Conservation (phyloP, 2,113 vertebrate genomes). For the Thermophis baileyi region DNA sequence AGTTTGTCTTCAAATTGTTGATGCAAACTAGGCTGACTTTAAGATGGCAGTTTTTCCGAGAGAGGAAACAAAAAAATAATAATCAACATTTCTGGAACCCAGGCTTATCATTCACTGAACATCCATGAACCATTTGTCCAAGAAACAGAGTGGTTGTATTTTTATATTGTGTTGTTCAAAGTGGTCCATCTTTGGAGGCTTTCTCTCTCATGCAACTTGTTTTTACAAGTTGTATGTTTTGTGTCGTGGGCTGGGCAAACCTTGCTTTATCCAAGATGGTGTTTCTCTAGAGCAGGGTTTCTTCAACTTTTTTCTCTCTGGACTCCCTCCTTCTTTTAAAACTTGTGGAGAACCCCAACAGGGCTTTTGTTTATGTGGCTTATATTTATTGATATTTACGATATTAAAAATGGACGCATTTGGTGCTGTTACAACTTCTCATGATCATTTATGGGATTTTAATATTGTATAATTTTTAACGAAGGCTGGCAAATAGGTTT, state of each 20-base stretch:
- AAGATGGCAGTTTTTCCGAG: not conserved
- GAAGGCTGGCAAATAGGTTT: not conserved
- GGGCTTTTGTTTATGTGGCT: not conserved
- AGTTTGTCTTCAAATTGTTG: not conserved
- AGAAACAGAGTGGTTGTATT: not conserved
- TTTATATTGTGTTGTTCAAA: not conserved
- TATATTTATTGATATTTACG: not conserved
- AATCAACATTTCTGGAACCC: not conserved
- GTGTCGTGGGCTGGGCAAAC: not conserved
- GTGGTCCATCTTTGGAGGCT: not conserved
- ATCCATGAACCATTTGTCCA: constrained; percentile 1
- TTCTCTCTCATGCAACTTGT: not conserved
- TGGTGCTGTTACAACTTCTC: not conserved
- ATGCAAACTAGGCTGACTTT: constrained; percentile 14
- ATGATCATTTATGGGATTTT: not conserved
- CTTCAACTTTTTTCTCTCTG: not conserved
- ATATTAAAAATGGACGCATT: not conserved
- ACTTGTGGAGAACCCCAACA: not conserved
- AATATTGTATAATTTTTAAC: not conserved
- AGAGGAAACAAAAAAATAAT: not conserved
- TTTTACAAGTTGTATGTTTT: not conserved
- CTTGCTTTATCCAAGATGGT: not conserved
- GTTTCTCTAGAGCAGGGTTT: not conserved
- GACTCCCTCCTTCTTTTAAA: not conserved
- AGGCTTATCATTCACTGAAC: not conserved